phyloP scores from a whole-genome alignment of 2,797 vertebrate genomes.

The Petrocephalus sullivani region DNA sequence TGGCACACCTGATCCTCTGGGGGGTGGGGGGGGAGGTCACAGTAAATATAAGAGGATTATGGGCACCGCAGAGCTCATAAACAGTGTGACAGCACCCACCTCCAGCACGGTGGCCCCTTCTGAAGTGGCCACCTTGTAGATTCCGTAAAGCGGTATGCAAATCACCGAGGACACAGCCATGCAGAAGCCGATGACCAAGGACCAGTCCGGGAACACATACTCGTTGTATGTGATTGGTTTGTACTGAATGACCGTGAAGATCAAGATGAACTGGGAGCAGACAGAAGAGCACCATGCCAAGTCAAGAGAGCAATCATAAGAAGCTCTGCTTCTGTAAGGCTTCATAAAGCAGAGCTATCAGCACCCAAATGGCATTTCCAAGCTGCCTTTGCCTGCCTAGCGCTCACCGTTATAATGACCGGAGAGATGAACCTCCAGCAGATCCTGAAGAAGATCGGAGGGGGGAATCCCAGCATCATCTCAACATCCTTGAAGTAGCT shows the following conservation, averaged over 20 bases:
- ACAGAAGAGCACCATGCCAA: background rate
- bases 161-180: slow-evolving; percentile 95
- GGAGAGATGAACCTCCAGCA: slow-evolving; percentile 98
- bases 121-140: slow-evolving; percentile 79
- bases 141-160: slow-evolving; percentile 89
- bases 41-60: background rate
- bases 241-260: slow-evolving; percentile 98
- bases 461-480: slow-evolving; percentile 98
- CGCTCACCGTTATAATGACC: slow-evolving; percentile 85
- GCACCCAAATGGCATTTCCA: background rate
- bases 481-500: slow-evolving; percentile 97
- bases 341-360: background rate
- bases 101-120: slow-evolving; percentile 85
- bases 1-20: slow-evolving; percentile 86
- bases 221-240: slow-evolving; percentile 91
- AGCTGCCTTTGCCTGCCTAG: background rate
- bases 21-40: background rate
- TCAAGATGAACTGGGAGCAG: slow-evolving; percentile 81
- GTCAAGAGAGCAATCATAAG: background rate
- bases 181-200: slow-evolving; percentile 81
- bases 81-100: slow-evolving; percentile 54
- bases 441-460: slow-evolving; percentile 93
- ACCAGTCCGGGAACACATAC: slow-evolving; percentile 87
- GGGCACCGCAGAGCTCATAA: background rate
- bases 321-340: background rate